Evolutionary conservation across 1,140 invertebrate genomes (phyloP).

Genomic region (Pogonognathellus flavescens): DNA sequence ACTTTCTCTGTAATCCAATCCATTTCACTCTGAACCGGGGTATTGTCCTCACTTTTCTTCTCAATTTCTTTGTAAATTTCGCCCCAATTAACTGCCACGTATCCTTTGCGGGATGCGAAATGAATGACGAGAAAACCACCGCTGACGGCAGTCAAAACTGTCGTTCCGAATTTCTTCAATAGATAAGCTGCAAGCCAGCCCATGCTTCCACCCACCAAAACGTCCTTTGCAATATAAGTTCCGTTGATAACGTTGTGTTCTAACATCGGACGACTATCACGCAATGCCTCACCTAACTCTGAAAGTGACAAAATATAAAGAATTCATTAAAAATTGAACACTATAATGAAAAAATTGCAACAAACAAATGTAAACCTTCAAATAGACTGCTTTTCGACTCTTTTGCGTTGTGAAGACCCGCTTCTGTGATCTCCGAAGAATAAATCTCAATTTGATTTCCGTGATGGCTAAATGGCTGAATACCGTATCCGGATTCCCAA

Average conservation of each 20-base stretch:
- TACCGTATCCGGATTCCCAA: neutral
- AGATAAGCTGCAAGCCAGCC: conserved; percentile 21
- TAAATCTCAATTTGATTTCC: neutral
- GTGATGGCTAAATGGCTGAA: neutral
- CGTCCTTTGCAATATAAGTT: neutral
- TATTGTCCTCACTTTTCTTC: conserved; percentile 18
- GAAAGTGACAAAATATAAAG: neutral
- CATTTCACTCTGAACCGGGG: neutral
- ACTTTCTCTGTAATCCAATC: neutral
- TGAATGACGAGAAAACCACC: conserved; percentile 31
- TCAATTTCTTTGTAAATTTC: conserved; percentile 52
- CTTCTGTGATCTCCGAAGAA: neutral
- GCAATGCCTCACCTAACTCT: neutral
- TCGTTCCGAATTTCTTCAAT: conserved; percentile 50
- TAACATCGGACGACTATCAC: conserved; percentile 20
- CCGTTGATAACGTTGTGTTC: conserved; percentile 28
- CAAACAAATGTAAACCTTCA: neutral
- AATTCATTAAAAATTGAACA: neutral
- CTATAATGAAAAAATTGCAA: too few relatives aligned
- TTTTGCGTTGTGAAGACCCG: neutral
- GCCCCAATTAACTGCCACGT: conserved; percentile 51
- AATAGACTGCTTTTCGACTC: neutral
- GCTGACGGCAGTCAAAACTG: neutral
- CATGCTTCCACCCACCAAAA: neutral
- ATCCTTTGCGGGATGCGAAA: conserved; percentile 23